Evolutionary conservation across 1,140 invertebrate genomes (phyloP), one percentile per base, ranked within the genome.

Genomic region (Littorina saxatilis): DNA sequence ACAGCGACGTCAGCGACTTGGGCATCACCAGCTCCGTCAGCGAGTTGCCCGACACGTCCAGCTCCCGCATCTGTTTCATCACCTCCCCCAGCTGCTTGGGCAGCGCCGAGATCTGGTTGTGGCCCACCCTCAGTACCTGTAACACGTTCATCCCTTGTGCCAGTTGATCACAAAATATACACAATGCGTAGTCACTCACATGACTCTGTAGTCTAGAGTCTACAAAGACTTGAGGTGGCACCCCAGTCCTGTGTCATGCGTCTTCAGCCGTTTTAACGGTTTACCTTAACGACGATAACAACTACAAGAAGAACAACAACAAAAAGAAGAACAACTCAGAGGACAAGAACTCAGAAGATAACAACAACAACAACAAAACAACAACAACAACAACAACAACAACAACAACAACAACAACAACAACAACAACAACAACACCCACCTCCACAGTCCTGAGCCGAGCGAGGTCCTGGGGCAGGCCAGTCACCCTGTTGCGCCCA

Each of bases 21-120:
- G 91, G 91, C 23, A 91, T 55, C 5, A 83, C 68, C 29, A 91
- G 72, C n/a, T 90, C 88, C 0, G 85, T 89, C 37, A 92, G 78
- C 2, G 82, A 27, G 81, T 91, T 91, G 20, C 83, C 86, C 32
- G 81, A 76, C 5, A 91, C 83, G 75, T 91, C 86, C 20, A 92
- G 74, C 9, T 84, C 81, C 2, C 81, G 78, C 23, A 92, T 74
- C 55, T 87, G 86, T 55, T 85, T 74, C 52, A 90, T 47, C 35
- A 79, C 79, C 5, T 88, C 88, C 7, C 70, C 70, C 32, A 90
- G 72, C 29, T 81, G 84, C 50, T 89, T 89, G 15, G 90, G 90
- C 78, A 91, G 82, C 0, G 83, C 83, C 15, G 84, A 81, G 40
- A 91, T 84, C 40, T 87, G 83, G 77, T 91, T 91, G 29, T 83